Evolutionary conservation across 2,797 vertebrate species (phyloP).

Genomic region (Staurois parvus): DNA sequence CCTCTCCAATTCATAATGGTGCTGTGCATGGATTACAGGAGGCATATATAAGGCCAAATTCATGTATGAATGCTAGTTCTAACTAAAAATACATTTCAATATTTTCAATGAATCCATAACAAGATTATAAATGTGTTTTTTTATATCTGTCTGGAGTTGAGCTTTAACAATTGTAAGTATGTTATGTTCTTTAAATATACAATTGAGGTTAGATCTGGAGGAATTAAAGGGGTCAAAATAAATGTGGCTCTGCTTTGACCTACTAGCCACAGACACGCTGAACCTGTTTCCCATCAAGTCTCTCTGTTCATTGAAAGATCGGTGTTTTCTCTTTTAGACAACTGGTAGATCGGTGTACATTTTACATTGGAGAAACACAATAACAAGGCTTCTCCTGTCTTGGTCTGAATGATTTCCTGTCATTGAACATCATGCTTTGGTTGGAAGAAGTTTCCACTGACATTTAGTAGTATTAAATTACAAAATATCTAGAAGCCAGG

Average conservation of each 20-base stretch:
- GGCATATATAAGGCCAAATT: too few species aligned
- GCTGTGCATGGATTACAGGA: too few species aligned
- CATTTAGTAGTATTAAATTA: slow-evolving; percentile 77
- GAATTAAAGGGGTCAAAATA: slow-evolving; percentile 1
- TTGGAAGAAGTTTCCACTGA: slow-evolving; percentile 76
- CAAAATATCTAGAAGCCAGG: slow-evolving; percentile 76
- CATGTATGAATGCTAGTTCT: too few species aligned
- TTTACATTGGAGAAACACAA: slow-evolving; percentile 62
- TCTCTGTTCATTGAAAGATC: slow-evolving; percentile 15
- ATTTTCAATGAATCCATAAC: too few species aligned
- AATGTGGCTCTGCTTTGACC: not conserved
- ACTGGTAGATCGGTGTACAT: slow-evolving; percentile 63
- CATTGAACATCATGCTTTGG: slow-evolving; percentile 73
- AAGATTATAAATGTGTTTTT: too few species aligned
- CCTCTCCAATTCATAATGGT: too few species aligned
- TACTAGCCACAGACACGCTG: not conserved
- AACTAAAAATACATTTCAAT: too few species aligned
- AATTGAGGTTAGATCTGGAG: not conserved
- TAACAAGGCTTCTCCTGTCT: slow-evolving; percentile 69
- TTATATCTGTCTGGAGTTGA: too few species aligned
- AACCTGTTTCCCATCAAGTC: slow-evolving; percentile 33
- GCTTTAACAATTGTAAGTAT: too few species aligned
- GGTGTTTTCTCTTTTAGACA: slow-evolving; percentile 53
- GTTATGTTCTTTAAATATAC: too few species aligned
- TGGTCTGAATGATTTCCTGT: slow-evolving; percentile 74